A percentile compares a stretch with the other conserved stretches of the same genome.
These are phyloP conservation scores for Phyllopteryx taeniolatus DNA, from an alignment of 2,113 vertebrate species.

Conservation along the genomic window DNA sequence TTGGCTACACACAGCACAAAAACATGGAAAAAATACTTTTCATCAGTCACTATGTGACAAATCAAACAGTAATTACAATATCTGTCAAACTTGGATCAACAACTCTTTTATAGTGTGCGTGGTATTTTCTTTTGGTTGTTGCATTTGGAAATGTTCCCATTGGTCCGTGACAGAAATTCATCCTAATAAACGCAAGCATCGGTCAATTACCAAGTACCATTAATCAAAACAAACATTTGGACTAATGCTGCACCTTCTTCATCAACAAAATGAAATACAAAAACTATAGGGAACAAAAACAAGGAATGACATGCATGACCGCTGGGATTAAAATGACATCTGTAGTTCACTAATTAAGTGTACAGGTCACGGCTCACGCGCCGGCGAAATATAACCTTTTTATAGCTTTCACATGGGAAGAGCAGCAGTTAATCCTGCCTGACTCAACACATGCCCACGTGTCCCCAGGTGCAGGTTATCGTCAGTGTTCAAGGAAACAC, in stretches of 20 bases:
- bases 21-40: slow-evolving; percentile 34
- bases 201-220: slow-evolving; percentile 45
- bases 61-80: slow-evolving; percentile 69
- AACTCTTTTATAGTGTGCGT: slow-evolving; percentile 53
- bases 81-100: slow-evolving; percentile 53
- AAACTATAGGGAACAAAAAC: slow-evolving; percentile 14
- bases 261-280: not conserved
- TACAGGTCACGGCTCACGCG: slow-evolving; percentile 8
- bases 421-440: slow-evolving; percentile 32
- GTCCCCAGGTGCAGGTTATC: slow-evolving; percentile 48
- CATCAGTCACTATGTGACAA: slow-evolving; percentile 57
- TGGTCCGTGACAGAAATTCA: slow-evolving; percentile 38
- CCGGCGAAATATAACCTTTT: slow-evolving; percentile 14
- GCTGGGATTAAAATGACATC: slow-evolving; percentile 12
- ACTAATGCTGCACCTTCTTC: slow-evolving; percentile 22
- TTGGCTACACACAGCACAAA: slow-evolving; percentile 14
- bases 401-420: slow-evolving; percentile 10
- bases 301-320: not conserved
- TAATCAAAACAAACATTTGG: slow-evolving; percentile 60
- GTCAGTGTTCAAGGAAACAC: slow-evolving; percentile 19
- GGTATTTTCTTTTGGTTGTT: slow-evolving; percentile 27
- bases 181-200: slow-evolving; percentile 37
- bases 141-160: slow-evolving; percentile 2
- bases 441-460: slow-evolving; percentile 29
- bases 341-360: slow-evolving; percentile 13